Conservation (phyloP, 2,888 invertebrate genomes). For the Pimpla rufipes region DNA sequence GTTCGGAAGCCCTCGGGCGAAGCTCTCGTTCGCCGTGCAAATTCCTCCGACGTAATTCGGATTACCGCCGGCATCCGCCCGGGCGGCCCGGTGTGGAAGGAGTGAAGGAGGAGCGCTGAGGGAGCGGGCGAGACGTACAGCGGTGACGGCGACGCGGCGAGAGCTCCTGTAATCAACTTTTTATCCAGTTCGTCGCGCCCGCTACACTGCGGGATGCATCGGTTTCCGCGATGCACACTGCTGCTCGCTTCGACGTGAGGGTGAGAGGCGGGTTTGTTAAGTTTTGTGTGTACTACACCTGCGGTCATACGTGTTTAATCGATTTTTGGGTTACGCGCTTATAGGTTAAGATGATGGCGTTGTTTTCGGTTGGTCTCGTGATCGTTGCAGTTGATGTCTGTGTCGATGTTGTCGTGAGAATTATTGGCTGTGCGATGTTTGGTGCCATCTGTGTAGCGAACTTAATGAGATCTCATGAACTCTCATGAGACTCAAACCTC, state of each 20-base stretch:
- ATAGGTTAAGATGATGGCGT: slow-evolving; percentile 4
- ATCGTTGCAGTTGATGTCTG: not conserved
- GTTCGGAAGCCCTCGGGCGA: slow-evolving; percentile 66
- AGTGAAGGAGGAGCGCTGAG: not conserved
- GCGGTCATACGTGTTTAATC: slow-evolving; percentile 48
- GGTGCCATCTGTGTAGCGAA: not conserved
- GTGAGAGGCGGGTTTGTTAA: slow-evolving; percentile 63
- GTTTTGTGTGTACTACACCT: slow-evolving; percentile 47
- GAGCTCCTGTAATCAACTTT: slow-evolving; percentile 68
- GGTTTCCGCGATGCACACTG: slow-evolving; percentile 39
- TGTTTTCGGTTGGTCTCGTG: slow-evolving; percentile 8
- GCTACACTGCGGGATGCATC: slow-evolving; percentile 43
- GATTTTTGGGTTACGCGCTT: slow-evolving; percentile 50
- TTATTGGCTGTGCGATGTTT: not conserved
- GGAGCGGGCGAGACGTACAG: not conserved
- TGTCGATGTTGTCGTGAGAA: too few species aligned
- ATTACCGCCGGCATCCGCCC: slow-evolving; percentile 65
- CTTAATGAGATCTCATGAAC: not conserved
- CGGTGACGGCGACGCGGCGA: slow-evolving; percentile 36
- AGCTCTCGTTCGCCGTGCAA: slow-evolving; percentile 67
- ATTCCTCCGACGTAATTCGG: slow-evolving; percentile 69
- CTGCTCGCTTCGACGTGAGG: slow-evolving; percentile 36
- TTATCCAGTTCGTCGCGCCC: slow-evolving; percentile 54
- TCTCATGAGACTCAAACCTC: too few species aligned
- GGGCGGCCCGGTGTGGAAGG: slow-evolving; percentile 9